phyloP scores from a whole-genome alignment of 2,888 invertebrate species.

The Leptopterna dolabrata region DNA sequence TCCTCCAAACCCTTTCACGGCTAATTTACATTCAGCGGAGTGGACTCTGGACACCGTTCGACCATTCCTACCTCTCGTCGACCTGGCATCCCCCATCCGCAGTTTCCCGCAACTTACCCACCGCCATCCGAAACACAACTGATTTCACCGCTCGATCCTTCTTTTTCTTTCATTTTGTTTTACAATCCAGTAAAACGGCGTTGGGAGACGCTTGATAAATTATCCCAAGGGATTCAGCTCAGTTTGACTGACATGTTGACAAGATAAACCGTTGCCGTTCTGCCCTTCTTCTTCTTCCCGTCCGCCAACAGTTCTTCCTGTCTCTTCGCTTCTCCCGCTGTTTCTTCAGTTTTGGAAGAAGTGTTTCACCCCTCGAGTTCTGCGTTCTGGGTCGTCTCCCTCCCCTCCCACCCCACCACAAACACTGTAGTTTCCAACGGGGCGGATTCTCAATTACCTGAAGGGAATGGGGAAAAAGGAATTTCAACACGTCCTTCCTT shows the following conservation, averaged over 20 bases:
- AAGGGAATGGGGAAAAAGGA: neutral
- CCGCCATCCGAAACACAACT: neutral
- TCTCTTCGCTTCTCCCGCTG: neutral
- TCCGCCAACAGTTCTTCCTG: neutral
- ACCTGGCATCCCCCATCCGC: neutral
- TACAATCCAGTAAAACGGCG: slow-evolving; percentile 11
- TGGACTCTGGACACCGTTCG: neutral
- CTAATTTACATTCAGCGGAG: slow-evolving; percentile 37
- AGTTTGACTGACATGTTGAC: slow-evolving; percentile 54
- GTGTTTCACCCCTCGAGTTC: neutral
- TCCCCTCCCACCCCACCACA: neutral
- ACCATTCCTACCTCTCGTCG: neutral
- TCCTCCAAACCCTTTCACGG: neutral
- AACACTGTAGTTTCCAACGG: neutral
- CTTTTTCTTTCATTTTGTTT: neutral
- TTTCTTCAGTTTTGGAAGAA: slow-evolving; percentile 8
- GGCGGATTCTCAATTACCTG: neutral
- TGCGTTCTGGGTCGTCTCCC: too few species aligned
- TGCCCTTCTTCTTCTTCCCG: neutral
- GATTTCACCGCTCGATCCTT: neutral
- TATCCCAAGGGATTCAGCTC: slow-evolving; percentile 31
- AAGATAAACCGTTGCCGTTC: slow-evolving; percentile 49
- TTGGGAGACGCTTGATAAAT: slow-evolving; percentile 38
- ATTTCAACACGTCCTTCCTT: neutral
- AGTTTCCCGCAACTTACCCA: neutral